A percentile compares a stretch with the other conserved stretches of the same genome.
Conservation (phyloP, 1,140 invertebrate species). For the Megathymus violae region DNA sequence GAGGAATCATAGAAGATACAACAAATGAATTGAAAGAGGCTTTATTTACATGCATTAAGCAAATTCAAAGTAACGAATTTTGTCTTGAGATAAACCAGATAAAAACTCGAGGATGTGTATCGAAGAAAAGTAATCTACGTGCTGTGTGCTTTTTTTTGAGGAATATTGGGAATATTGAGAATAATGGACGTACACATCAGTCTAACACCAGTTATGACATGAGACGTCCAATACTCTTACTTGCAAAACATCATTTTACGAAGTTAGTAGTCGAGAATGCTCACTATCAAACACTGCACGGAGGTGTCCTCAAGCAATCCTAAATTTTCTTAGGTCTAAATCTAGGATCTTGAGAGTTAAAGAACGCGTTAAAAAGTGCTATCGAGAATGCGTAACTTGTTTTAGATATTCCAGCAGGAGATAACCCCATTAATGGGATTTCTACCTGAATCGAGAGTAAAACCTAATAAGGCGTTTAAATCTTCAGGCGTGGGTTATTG, state of each 20-base stretch:
- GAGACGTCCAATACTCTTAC: no score
- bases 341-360: conserved; percentile 7
- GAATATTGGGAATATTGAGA: no score
- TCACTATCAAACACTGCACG: conserved; percentile 19
- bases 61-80: no score
- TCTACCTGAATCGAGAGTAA: conserved; percentile 2
- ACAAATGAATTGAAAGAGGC: no score
- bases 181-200: no score
- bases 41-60: no score
- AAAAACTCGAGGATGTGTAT: no score
- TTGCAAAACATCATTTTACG: conserved; percentile 18
- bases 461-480: conserved; percentile 2
- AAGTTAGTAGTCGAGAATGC: conserved; percentile 7
- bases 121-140: no score
- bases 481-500: background rate
- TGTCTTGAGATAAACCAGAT: no score
- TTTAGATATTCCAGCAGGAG: background rate
- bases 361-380: conserved; percentile 10
- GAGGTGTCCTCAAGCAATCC: conserved; percentile 23
- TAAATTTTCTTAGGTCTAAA: conserved; percentile 12
- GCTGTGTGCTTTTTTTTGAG: no score
- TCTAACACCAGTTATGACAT: no score
- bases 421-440: conserved; percentile 8
- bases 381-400: conserved; percentile 7
- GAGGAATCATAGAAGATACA: no score